phyloP scores from a whole-genome alignment of 2,888 invertebrate genomes.

The Embidobia sp. region DNA sequence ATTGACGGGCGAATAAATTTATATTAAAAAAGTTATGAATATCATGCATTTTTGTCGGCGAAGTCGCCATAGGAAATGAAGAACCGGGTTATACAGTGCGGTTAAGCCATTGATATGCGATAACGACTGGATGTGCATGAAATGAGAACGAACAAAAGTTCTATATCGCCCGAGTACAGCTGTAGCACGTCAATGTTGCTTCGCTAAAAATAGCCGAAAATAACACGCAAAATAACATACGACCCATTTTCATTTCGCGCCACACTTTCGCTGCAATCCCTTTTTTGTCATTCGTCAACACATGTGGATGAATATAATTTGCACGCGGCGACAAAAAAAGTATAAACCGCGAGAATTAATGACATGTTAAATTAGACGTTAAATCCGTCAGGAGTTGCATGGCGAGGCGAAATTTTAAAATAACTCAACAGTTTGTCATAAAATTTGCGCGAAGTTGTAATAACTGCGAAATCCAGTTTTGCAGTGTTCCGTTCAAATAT shows the following conservation, averaged over 20 bases:
- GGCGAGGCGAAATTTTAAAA: neutral
- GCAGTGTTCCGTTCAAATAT: no score
- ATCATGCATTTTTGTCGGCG: slow-evolving; percentile 39
- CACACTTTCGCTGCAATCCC: slow-evolving; percentile 1
- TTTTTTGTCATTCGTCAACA: slow-evolving; percentile 30
- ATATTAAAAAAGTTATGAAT: slow-evolving; percentile 52
- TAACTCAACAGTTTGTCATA: neutral
- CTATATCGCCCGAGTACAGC: slow-evolving; percentile 38
- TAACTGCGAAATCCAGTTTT: no score
- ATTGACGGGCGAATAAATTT: slow-evolving; percentile 40
- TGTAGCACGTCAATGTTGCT: slow-evolving; percentile 48
- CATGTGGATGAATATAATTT: slow-evolving; percentile 14
- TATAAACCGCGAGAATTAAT: slow-evolving; percentile 7
- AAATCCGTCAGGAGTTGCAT: neutral
- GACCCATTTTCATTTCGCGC: slow-evolving; percentile 41
- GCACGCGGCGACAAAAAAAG: neutral
- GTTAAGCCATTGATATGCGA: slow-evolving; percentile 59
- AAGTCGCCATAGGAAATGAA: slow-evolving; percentile 52
- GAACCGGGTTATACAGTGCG: slow-evolving; percentile 25
- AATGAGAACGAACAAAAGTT: slow-evolving; percentile 61
- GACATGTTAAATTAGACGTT: slow-evolving; percentile 20
- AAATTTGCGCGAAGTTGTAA: no score
- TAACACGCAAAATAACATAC: slow-evolving; percentile 52
- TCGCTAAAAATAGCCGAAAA: slow-evolving; percentile 57
- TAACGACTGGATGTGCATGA: slow-evolving; percentile 52